These are phyloP conservation scores for Mesembrinibis cayennensis DNA, from an alignment of 2,113 vertebrate species.

Conservation along the genomic window DNA sequence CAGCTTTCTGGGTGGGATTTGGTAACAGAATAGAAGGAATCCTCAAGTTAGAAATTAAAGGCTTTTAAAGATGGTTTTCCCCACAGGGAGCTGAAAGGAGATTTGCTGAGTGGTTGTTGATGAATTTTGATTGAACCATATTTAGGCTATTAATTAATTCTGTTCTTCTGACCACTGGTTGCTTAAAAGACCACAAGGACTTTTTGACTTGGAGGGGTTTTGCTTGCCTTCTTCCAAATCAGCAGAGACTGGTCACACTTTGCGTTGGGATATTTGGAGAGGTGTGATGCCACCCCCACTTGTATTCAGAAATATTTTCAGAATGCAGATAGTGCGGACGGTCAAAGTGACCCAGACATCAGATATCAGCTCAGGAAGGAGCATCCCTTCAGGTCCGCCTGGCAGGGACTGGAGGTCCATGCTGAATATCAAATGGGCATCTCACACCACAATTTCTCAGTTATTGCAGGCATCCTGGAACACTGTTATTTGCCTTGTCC, in stretches of 20 bases:
- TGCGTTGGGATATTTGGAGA: neutral
- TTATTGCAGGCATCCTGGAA: fast-evolving
- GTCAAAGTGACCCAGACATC: neutral
- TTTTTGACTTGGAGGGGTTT: neutral
- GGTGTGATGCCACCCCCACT: too few relatives aligned
- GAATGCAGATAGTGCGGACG: neutral
- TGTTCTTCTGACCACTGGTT: neutral
- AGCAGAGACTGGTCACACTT: neutral
- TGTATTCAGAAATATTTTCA: neutral
- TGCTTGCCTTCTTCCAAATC: neutral
- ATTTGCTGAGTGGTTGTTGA: neutral
- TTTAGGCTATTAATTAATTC: neutral
- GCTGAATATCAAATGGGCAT: neutral
- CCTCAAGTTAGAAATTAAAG: neutral
- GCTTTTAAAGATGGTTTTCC: neutral
- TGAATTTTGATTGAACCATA: neutral
- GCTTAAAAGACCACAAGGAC: neutral
- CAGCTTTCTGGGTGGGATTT: conserved; percentile 17
- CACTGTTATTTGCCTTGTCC: neutral
- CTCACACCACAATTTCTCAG: neutral
- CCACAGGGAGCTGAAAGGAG: neutral
- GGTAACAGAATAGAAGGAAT: neutral
- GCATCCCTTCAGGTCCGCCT: neutral
- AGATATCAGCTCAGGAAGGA: neutral
- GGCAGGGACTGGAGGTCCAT: neutral